Percentiles rank a stretch among this genome's conserved stretches.
Conservation (phyloP, 2,888 invertebrate species). For the Isoperla grammatica region DNA sequence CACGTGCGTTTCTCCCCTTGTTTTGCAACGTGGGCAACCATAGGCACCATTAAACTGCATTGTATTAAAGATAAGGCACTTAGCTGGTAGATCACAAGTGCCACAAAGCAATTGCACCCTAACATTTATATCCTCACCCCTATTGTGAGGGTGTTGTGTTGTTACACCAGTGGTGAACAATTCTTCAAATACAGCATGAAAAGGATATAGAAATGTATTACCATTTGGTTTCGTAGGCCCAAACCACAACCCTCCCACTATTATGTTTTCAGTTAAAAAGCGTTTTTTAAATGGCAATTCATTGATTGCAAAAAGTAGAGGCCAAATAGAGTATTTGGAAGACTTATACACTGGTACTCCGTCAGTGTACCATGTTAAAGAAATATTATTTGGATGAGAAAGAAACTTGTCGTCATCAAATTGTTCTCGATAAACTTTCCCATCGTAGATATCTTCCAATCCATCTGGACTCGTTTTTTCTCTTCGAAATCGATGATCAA, state of each 20-base stretch:
- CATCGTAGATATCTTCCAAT: conserved; percentile 20
- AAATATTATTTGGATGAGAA: conserved; percentile 24
- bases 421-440: conserved; percentile 11
- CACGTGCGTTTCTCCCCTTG: conserved; percentile 7
- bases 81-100: conserved; percentile 25
- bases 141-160: conserved; percentile 2
- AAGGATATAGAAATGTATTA: conserved; percentile 21
- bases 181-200: neutral
- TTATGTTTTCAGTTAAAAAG: conserved; percentile 24
- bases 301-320: conserved; percentile 29
- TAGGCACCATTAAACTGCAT: conserved; percentile 20
- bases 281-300: conserved; percentile 27
- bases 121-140: neutral
- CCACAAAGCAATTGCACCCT: conserved; percentile 13
- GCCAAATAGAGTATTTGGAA: conserved; percentile 31
- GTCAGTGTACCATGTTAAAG: conserved; percentile 32
- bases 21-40: conserved; percentile 20
- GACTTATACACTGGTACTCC: conserved; percentile 31
- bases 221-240: conserved; percentile 11
- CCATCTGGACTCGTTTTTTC: too few species aligned
- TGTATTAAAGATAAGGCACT: conserved; percentile 16
- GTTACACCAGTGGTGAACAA: neutral
- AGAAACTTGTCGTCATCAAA: conserved; percentile 23
- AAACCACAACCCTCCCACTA: conserved; percentile 22
- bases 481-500: too few species aligned